Conservation (phyloP, 1,140 invertebrate genomes). For the Ditylenchus dipsaci region DNA sequence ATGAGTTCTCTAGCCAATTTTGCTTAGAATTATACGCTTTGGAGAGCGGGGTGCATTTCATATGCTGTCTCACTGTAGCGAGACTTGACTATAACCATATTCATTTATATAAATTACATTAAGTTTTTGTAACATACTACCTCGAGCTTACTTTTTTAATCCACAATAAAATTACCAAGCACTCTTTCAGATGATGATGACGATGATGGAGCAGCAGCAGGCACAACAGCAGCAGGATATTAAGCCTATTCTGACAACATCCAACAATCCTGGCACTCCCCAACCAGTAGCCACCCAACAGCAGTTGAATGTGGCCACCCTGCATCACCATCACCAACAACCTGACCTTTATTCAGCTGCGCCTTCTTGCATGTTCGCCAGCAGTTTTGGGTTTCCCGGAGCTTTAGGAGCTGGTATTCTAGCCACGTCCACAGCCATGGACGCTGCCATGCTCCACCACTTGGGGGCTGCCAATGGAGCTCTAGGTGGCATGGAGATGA, state of each 20-base stretch:
- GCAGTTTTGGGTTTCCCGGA: neutral
- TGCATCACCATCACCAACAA: neutral
- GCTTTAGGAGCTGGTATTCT: neutral
- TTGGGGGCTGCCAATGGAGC: neutral
- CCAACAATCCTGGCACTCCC: neutral
- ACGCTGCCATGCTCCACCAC: neutral
- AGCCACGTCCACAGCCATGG: neutral
- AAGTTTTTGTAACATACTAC: no score
- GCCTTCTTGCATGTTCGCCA: neutral
- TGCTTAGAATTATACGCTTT: no score
- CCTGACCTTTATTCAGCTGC: neutral
- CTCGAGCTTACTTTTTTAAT: no score
- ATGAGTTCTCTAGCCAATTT: no score
- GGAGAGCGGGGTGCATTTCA: no score
- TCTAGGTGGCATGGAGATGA: neutral
- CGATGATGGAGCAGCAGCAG: slow-evolving; percentile 1
- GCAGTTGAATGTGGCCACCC: neutral
- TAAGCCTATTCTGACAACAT: neutral
- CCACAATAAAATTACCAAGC: no score
- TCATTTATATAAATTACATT: no score
- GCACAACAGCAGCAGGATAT: neutral
- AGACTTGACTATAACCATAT: no score
- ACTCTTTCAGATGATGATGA: neutral
- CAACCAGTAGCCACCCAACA: neutral
- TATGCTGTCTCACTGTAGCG: no score